Evolutionary conservation across 2,888 invertebrate species (phyloP).

Genomic region (Dione vanillae): DNA sequence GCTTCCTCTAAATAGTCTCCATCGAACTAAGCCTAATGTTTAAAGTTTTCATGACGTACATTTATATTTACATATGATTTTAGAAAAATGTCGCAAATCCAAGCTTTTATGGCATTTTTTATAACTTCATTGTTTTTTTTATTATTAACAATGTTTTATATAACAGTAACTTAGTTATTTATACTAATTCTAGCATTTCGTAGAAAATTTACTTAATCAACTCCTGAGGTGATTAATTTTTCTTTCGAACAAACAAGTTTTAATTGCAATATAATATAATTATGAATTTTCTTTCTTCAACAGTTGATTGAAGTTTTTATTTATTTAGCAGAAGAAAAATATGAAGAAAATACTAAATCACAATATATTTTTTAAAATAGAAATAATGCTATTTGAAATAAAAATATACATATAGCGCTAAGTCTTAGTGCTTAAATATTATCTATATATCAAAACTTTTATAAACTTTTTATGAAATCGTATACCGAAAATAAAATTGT

Average conservation of each 20-base stretch:
- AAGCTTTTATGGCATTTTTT: no score
- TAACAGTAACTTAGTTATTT: conserved; percentile 24
- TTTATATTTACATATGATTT: background rate
- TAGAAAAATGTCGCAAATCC: no score
- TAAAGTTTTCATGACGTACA: background rate
- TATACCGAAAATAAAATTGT: no score
- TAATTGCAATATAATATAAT: conserved; percentile 44
- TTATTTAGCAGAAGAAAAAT: conserved; percentile 6
- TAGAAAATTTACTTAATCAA: conserved; percentile 43
- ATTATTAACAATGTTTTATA: background rate
- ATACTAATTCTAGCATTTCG: conserved; percentile 33
- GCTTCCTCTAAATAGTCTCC: background rate
- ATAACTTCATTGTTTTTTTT: background rate
- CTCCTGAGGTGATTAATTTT: conserved; percentile 41
- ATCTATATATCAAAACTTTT: no score
- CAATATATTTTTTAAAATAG: no score
- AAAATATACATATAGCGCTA: no score
- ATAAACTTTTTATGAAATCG: no score
- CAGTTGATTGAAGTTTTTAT: conserved; percentile 25
- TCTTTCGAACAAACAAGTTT: conserved; percentile 42
- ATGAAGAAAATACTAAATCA: background rate
- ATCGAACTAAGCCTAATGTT: no score
- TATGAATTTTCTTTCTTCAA: conserved; percentile 43
- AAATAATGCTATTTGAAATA: no score
- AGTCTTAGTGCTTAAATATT: no score